phyloP scores from a whole-genome alignment of 2,797 vertebrate genomes.

The Hemitrygon akajei region DNA sequence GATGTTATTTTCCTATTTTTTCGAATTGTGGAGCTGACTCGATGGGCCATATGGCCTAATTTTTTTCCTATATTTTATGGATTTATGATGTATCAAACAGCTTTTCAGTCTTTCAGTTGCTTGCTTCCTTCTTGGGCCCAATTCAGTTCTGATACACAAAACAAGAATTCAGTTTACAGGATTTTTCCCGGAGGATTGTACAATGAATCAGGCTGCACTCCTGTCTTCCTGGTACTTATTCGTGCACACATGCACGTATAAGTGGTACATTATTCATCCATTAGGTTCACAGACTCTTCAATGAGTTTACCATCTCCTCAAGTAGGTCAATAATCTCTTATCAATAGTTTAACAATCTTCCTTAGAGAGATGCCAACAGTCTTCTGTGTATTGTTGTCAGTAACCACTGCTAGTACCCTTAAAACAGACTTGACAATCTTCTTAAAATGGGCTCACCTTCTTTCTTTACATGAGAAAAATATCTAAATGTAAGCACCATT shows the following conservation, averaged over 20 bases:
- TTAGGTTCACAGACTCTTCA: constrained; percentile 1
- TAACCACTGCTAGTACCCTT: not conserved
- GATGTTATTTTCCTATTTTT: not conserved
- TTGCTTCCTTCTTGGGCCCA: not conserved
- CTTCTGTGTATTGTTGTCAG: not conserved
- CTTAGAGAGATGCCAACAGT: not conserved
- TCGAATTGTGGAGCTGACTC: too few species aligned
- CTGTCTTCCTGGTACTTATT: constrained; percentile 18
- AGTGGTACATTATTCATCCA: not conserved
- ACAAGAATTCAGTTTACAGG: not conserved
- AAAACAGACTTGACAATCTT: not conserved
- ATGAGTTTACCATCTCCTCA: not conserved
- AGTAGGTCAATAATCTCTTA: not conserved
- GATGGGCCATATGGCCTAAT: too few species aligned
- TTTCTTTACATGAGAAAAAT: constrained; percentile 12
- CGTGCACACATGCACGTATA: not conserved
- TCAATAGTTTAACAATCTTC: not conserved
- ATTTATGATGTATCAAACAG: not conserved
- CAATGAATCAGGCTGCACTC: not conserved
- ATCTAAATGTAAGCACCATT: constrained; percentile 3
- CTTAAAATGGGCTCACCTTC: not conserved
- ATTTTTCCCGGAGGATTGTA: not conserved
- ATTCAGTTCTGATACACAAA: not conserved
- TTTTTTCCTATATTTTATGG: too few species aligned
- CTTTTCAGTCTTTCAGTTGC: not conserved